Percentiles rank a stretch among this genome's conserved stretches.
These are phyloP conservation scores for Catocala sponsa DNA, from an alignment of 2,888 invertebrate species.

Conservation along the genomic window DNA sequence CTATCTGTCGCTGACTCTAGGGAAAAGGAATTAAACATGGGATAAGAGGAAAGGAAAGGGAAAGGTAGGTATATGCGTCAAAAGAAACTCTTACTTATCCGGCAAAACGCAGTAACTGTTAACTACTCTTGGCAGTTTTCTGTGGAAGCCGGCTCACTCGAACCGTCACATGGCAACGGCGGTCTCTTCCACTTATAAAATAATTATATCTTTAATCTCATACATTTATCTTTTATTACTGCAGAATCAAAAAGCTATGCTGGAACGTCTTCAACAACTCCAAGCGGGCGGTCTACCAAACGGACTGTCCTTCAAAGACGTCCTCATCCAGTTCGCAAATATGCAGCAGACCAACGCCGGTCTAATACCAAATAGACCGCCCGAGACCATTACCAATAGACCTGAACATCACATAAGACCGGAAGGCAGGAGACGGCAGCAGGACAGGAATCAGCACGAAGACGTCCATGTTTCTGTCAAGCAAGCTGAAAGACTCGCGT, in stretches of 20 bases:
- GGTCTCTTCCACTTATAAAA: too few species aligned
- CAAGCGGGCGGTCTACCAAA: slow-evolving; percentile 83
- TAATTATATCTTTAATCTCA: not conserved
- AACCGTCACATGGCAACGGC: too few species aligned
- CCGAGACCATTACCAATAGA: slow-evolving; percentile 67
- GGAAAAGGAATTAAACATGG: too few species aligned
- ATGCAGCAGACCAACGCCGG: slow-evolving; percentile 79
- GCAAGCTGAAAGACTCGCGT: slow-evolving; percentile 70
- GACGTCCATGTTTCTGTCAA: slow-evolving; percentile 64
- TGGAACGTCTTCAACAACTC: slow-evolving; percentile 80
- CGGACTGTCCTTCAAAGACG: slow-evolving; percentile 90
- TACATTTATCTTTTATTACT: not conserved
- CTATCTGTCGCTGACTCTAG: too few species aligned
- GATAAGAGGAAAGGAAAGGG: too few species aligned
- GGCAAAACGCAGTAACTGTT: too few species aligned
- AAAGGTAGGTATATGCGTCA: too few species aligned
- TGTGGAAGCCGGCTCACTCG: too few species aligned
- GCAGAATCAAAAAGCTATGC: slow-evolving; percentile 83
- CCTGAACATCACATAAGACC: slow-evolving; percentile 74
- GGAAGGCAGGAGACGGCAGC: slow-evolving; percentile 60
- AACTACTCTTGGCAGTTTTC: too few species aligned
- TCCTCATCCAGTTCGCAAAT: slow-evolving; percentile 92
- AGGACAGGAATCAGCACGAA: slow-evolving; percentile 63
- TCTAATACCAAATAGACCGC: slow-evolving; percentile 71
- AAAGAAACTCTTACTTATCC: too few species aligned